These are phyloP conservation scores for Ligdia adustata DNA, from an alignment of 2,888 invertebrate species.

Conservation along the genomic window DNA sequence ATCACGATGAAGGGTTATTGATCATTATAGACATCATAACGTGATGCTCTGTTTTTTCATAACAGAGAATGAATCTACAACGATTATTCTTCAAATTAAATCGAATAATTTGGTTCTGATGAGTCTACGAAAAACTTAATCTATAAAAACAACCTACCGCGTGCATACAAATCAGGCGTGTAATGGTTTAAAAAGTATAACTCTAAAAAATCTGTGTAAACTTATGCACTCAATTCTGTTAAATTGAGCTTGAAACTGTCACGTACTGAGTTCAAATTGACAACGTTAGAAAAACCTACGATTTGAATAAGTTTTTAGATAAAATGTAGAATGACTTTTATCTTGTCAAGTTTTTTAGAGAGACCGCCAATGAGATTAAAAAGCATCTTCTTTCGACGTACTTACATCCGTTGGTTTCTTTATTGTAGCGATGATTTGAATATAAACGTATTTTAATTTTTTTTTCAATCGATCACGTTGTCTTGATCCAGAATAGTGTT, in stretches of 20 bases:
- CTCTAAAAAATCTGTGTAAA: constrained; percentile 10
- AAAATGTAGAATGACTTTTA: constrained; percentile 16
- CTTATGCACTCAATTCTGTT: constrained; percentile 57
- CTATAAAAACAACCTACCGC: constrained; percentile 65
- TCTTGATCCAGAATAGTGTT: too few species aligned
- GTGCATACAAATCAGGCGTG: constrained; percentile 57
- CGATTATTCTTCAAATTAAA: constrained; percentile 59
- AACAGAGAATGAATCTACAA: constrained; percentile 57
- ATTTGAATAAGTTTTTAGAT: neutral
- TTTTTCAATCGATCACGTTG: too few species aligned
- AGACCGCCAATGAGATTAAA: constrained; percentile 35
- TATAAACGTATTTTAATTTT: too few species aligned
- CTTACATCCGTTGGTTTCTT: constrained; percentile 55
- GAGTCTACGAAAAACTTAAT: constrained; percentile 42
- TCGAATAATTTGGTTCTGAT: constrained; percentile 46
- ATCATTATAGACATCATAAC: constrained; percentile 76
- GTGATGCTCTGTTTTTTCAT: constrained; percentile 54
- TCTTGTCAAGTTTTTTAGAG: constrained; percentile 22
- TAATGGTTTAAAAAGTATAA: constrained; percentile 51
- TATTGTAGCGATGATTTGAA: constrained; percentile 56
- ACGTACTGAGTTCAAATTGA: constrained; percentile 62
- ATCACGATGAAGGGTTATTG: constrained; percentile 75
- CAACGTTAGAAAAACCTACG: constrained; percentile 45
- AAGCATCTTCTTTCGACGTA: constrained; percentile 49
- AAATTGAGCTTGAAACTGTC: constrained; percentile 71